Evolutionary conservation across 2,888 invertebrate genomes (phyloP).

Genomic region (Nowickia ferox): DNA sequence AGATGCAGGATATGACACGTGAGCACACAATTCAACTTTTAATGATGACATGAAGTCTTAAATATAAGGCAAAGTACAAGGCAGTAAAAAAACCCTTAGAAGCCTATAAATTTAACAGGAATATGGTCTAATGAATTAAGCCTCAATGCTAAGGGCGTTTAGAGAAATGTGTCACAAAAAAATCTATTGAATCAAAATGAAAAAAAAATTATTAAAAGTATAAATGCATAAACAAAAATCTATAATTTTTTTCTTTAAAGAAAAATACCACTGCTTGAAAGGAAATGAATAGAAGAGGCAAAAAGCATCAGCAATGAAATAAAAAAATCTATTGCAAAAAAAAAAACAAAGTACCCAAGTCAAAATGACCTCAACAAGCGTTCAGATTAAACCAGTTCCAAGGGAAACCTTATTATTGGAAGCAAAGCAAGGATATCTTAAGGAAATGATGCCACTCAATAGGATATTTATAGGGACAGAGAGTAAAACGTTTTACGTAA

Average conservation of each 20-base stretch:
- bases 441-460: constrained; percentile 38
- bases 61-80: constrained; percentile 19
- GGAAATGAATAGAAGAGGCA: constrained; percentile 52
- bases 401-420: constrained; percentile 40
- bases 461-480: too few species aligned
- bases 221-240: not conserved
- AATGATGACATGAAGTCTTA: constrained; percentile 31
- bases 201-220: constrained; percentile 60
- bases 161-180: not conserved
- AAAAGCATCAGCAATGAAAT: constrained; percentile 36
- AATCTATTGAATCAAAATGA: constrained; percentile 51
- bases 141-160: constrained; percentile 63
- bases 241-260: not conserved
- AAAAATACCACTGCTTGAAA: constrained; percentile 31
- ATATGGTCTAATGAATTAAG: constrained; percentile 77
- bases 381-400: constrained; percentile 38
- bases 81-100: constrained; percentile 51
- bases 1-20: not conserved
- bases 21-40: constrained; percentile 8
- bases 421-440: constrained; percentile 22
- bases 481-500: too few species aligned
- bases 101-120: constrained; percentile 75
- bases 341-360: not conserved
- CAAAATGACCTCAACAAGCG: constrained; percentile 60
- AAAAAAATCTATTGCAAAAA: constrained; percentile 42